A percentile compares a stretch with the other conserved stretches of the same genome.
phyloP scores from a whole-genome alignment of 2,797 vertebrate genomes.

The Hephaestus fuliginosus region DNA sequence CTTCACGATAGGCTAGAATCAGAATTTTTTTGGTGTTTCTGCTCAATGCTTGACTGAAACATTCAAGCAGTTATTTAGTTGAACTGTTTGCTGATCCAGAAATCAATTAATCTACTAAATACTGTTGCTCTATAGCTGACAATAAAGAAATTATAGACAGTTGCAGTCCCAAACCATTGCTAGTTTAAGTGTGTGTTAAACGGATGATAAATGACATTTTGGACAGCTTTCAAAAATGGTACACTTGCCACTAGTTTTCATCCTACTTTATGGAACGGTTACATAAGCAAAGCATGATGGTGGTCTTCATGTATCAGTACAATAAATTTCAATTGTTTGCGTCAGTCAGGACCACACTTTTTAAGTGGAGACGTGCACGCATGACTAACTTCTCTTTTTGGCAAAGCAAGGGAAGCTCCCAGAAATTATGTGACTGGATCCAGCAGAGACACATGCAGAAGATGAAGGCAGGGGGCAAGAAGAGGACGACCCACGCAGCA shows the following conservation, averaged over 20 bases:
- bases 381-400: background rate
- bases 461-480: constrained; percentile 9
- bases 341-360: background rate
- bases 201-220: background rate
- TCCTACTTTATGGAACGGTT: background rate
- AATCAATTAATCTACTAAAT: background rate
- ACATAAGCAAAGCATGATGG: background rate
- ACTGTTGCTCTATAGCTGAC: background rate
- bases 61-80: background rate
- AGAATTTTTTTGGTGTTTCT: background rate
- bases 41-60: background rate
- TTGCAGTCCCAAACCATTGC: background rate
- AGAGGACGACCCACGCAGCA: constrained; percentile 22
- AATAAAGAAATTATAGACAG: no score
- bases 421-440: constrained; percentile 9
- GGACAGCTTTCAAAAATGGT: background rate
- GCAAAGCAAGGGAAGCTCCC: background rate
- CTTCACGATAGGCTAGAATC: background rate
- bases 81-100: background rate
- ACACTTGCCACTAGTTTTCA: background rate
- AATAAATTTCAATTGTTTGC: no score
- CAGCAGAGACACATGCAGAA: constrained; percentile 3
- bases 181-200: background rate
- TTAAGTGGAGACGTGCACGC: background rate
- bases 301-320: background rate